These are phyloP conservation scores for Ptilorrhoa leucosticta DNA, from an alignment of 2,113 vertebrate species.

Conservation along the genomic window DNA sequence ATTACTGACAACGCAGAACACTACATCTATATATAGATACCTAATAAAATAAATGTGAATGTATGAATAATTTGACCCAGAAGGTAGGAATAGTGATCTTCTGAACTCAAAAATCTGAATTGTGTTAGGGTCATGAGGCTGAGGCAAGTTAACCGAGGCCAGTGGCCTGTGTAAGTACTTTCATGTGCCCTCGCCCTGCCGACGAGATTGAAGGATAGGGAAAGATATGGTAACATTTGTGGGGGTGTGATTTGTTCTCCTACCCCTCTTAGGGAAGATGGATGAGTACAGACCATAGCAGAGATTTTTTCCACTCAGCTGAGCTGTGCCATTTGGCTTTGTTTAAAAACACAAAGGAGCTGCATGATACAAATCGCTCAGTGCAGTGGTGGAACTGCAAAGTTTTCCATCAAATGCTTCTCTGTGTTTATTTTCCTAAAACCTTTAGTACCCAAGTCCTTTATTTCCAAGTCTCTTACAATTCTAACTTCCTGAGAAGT, in stretches of 20 bases:
- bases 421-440: background rate
- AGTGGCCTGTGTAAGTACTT: background rate
- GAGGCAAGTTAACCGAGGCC: background rate
- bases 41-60: background rate
- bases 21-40: background rate
- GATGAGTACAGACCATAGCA: background rate
- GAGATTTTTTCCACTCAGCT: background rate
- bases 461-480: background rate
- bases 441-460: background rate
- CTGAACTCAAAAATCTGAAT: background rate
- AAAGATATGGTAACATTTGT: background rate
- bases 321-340: background rate
- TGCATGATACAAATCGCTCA: accelerated
- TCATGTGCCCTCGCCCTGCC: accelerated
- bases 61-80: background rate
- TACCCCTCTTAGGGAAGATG: background rate
- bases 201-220: background rate
- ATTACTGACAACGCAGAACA: background rate
- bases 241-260: background rate
- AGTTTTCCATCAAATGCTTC: background rate
- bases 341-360: background rate
- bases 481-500: background rate
- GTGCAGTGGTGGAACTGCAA: background rate
- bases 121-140: background rate
- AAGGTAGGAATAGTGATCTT: background rate